Evolutionary conservation across 2,797 vertebrate genomes (phyloP).

Genomic region (Clarias fuscus): DNA sequence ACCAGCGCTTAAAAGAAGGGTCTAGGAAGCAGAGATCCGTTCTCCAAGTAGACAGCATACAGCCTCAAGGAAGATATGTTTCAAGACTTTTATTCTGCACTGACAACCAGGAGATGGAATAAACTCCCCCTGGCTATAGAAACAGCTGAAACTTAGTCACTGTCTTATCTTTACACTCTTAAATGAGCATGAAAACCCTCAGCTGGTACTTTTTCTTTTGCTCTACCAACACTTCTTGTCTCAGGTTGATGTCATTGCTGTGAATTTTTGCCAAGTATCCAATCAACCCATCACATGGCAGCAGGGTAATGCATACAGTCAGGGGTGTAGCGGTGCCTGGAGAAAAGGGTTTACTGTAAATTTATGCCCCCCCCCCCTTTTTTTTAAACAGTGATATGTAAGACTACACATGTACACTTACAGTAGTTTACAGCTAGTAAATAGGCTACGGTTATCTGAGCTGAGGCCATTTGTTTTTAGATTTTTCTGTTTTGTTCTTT

Average conservation of each 20-base stretch:
- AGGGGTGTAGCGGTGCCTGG: too few relatives aligned
- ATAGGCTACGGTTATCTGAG: too few relatives aligned
- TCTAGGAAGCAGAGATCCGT: not conserved
- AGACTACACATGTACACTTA: too few relatives aligned
- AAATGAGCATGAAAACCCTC: not conserved
- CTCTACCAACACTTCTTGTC: not conserved
- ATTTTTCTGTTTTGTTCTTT: too few relatives aligned
- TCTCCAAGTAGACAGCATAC: not conserved
- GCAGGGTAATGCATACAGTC: not conserved
- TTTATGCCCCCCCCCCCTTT: too few relatives aligned
- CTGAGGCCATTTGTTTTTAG: too few relatives aligned
- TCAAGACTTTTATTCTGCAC: not conserved
- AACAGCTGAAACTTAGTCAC: not conserved
- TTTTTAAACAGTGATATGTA: too few relatives aligned
- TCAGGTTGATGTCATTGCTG: not conserved
- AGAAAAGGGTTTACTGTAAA: too few relatives aligned
- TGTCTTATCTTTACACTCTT: not conserved
- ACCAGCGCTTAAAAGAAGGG: not conserved
- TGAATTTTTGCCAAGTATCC: not conserved
- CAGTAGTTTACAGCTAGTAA: too few relatives aligned
- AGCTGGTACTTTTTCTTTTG: not conserved
- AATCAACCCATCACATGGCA: not conserved
- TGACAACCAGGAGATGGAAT: constrained; percentile 3
- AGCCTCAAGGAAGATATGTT: not conserved
- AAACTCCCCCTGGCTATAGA: not conserved